Conservation (phyloP, 2,797 vertebrate species). For the Coreius guichenoti region DNA sequence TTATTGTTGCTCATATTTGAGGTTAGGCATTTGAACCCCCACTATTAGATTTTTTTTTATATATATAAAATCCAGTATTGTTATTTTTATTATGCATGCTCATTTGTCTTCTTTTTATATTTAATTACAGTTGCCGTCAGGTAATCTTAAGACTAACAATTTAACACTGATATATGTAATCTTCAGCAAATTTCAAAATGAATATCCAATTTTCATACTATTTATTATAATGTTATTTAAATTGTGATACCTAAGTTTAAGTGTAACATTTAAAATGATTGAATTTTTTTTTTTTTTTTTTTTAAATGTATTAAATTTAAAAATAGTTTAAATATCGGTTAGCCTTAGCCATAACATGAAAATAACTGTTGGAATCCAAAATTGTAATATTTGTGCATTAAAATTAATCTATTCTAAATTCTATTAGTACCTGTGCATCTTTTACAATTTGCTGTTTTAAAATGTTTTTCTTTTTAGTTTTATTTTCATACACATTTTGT, state of each 20-base stretch:
- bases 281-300: not conserved
- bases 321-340: no score
- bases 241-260: not conserved
- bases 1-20: not conserved
- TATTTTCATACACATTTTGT: not conserved
- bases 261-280: not conserved
- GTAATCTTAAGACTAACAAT: not conserved
- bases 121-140: no score
- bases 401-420: not conserved
- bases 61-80: not conserved
- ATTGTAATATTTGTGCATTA: not conserved
- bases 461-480: not conserved
- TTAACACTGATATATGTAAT: not conserved
- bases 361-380: not conserved
- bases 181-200: not conserved
- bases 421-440: not conserved
- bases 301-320: no score
- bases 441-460: not conserved
- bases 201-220: not conserved
- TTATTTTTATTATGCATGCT: not conserved
- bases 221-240: not conserved
- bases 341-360: not conserved
- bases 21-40: not conserved
- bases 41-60: not conserved
- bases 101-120: constrained; percentile 7